phyloP scores from a whole-genome alignment of 1,140 invertebrate genomes.

The Protaetia brevitarsis region DNA sequence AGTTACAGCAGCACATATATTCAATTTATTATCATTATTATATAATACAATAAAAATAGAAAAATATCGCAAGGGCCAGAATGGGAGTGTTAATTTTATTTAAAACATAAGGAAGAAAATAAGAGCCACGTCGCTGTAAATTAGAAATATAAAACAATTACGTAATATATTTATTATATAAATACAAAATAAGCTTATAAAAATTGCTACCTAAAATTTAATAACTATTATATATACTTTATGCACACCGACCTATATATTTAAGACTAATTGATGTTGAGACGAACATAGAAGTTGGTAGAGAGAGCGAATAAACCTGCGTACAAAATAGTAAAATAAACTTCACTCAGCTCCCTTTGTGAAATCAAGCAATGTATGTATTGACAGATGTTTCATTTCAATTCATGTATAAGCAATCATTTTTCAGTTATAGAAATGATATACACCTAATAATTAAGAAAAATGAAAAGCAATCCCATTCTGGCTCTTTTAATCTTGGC shows the following conservation, averaged over 20 bases:
- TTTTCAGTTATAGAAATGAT: neutral
- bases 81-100: neutral
- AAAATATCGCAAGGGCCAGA: constrained; percentile 11
- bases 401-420: neutral
- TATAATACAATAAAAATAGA: constrained; percentile 19
- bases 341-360: too few relatives aligned
- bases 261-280: too few relatives aligned
- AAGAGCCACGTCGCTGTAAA: neutral
- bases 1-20: constrained; percentile 15
- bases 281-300: too few relatives aligned
- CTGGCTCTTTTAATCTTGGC: neutral
- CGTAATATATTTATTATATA: neutral
- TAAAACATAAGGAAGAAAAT: neutral
- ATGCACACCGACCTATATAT: too few relatives aligned
- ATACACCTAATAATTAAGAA: neutral
- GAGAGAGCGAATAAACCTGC: too few relatives aligned
- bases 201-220: too few relatives aligned
- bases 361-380: too few relatives aligned
- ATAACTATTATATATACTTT: too few relatives aligned
- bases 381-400: neutral
- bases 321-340: too few relatives aligned
- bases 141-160: neutral
- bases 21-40: neutral
- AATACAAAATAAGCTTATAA: neutral
- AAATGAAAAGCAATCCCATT: neutral